phyloP scores from a whole-genome alignment of 2,113 vertebrate genomes.

The Mohoua ochrocephala region DNA sequence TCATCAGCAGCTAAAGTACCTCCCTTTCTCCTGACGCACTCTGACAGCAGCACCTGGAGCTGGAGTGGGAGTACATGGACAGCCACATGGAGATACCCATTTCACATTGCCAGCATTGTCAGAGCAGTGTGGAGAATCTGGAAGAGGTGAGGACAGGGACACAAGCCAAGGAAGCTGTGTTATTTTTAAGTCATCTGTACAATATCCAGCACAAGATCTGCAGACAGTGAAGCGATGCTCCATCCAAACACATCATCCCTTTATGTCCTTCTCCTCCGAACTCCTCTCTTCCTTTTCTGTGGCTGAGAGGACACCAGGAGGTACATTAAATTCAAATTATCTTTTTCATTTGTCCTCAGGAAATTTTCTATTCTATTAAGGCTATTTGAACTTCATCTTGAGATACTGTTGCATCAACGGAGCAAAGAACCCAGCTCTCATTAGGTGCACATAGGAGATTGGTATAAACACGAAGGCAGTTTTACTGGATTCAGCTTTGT shows the following conservation, averaged over 20 bases:
- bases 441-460: no score
- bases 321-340: neutral
- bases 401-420: neutral
- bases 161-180: neutral
- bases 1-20: neutral
- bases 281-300: neutral
- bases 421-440: neutral
- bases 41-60: neutral
- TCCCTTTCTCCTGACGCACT: neutral
- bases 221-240: neutral
- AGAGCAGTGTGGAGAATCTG: neutral
- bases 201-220: neutral
- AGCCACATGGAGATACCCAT: neutral
- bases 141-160: neutral
- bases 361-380: neutral
- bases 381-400: neutral
- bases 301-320: fast-evolving
- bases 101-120: neutral
- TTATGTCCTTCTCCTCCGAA: neutral
- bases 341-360: neutral
- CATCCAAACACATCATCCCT: neutral
- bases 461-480: neutral
- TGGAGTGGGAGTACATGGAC: neutral
- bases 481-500: neutral
- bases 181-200: neutral